Base-by-base conservation (phyloP, 1,140 invertebrate genomes). In the Drosophila simulans region DNA sequence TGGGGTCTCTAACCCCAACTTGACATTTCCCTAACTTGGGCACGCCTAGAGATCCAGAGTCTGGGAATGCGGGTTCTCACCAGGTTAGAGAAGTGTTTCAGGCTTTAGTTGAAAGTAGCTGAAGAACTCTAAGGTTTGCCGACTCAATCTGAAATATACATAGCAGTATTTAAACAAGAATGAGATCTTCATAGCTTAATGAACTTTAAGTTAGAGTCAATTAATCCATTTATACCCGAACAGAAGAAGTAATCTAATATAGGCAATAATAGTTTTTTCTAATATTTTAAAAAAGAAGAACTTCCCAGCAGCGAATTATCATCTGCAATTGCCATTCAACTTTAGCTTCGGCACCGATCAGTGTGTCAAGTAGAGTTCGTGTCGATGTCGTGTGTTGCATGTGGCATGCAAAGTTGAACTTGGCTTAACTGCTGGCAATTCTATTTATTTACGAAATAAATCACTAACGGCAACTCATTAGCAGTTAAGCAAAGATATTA, bases 381-480 rank as follows among this genome's bases (percentile, higher is more conserved):
- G 68, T 71, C 27, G 31, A 15, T 27, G 52, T 34, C 43, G 64
- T 35, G 53, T 57, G 80, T 89, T 77, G 84, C 83, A 88, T 89
- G 84, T 72, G 58, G 64, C 81, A 81, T 82, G 73, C 86, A 79
- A 90, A 90, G 78, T 58, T 63, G 70, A 71, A 54, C 51, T 72
- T 71, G 60, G 53, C 60, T 54, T 66, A 79, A 81, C 63, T 81
- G 81, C 70, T 70, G 66, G 86, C 88, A 90, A 90, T 90, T 90
- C 86, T 82, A 90, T 90, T 90, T 90, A 90, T 90, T 90, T 90
- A 73, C 63, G 53, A 90, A 90, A 90, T 90, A 90, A 90, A 90
- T 90, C 86, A 90, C 86, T 82, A 90, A 90, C 82, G 82, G 86
- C 88, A 66, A 90, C 86, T 90, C 88, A 90, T 90, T 90, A 90